Base-by-base conservation (phyloP, 2,797 vertebrate genomes). In the Chaenodraco wilsoni region DNA sequence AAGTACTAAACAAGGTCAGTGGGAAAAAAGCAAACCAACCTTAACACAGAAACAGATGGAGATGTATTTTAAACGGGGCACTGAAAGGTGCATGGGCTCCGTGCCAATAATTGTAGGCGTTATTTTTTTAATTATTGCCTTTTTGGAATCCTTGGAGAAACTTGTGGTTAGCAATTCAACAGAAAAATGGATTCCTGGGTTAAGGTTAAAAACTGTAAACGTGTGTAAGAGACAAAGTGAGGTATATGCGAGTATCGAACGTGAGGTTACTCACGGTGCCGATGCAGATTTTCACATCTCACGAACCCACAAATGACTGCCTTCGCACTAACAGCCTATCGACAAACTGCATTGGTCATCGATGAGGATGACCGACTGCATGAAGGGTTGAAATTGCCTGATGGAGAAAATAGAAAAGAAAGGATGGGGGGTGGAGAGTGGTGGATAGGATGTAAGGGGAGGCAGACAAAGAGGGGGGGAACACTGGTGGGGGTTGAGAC, bases 291-390 rank as follows among this genome's bases (percentile, higher is more conserved):
- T 55, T 44, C 33, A 23, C 69, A 58, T 84, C 80, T 92, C 85
- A 84, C 62, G 92, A 89, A 93, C 89, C 91, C 83, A 83, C 70
- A 92, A 93, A 92, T 76, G 23, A 90, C 89, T 88, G 88, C 91
- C 84, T 88, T 67, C 88, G 89, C 91, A 89, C 88, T 91, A 89
- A 91, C 84, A 87, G 73, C 78, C 74, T 81, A 91, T 91, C 88
- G 85, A 84, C 87, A 79, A 84, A 88, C 87, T 73, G 67, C 76
- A 81, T 88, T 87, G 69, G 64, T 79, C 78, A 78, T 90, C 76
- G 48, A n/a, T 70, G 40, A 57, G 49, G 72, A 68, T 48, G 61
- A 43, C 57, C 49, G 19, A 50, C 70, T 62, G 79, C 74, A 72
- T 23, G 70, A 84, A 37, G 73, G 80, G 76, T 83, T 86, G 78